Base-by-base conservation (phyloP, 2,797 vertebrate genomes). In the Philypnodon macrostomus region DNA sequence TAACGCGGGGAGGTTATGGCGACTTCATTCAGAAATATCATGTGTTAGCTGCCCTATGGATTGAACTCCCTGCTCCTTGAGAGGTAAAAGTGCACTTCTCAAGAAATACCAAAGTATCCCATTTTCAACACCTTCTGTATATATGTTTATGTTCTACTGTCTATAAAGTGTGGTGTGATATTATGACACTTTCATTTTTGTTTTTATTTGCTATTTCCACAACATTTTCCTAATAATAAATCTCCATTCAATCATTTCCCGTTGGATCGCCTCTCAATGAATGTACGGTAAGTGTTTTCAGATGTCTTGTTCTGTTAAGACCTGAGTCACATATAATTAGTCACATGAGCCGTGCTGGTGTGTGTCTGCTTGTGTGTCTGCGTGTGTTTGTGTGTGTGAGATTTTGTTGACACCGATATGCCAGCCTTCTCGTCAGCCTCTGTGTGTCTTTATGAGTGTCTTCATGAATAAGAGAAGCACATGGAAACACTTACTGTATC, bases 401-500 rank as follows among this genome's bases (percentile, higher is more conserved):
- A 40, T 53, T 73, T 40, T 80, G 58, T 81, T 79, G 67, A 75
- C 67, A 70, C 48, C n/a, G n/a, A n/a, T n/a, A n/a, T n/a, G 56
- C 70, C 65, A 73, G 47, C 63, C 42, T 58, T 37, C 64, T 46
- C 67, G 62, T 80, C 58, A 52, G n/a, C n/a, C n/a, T n/a, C n/a
- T n/a, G 69, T 58, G 63, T 48, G 71, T 79, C 67, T 80, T 58
- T 80, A 50, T 70, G 57, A 63, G 57, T 16, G 34, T 75, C 32
- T 65, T 54, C 51, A 52, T 58, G 79, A 81, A 77, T 78, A 78
- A 65, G 75, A 83, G 44, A 67, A 62, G 65, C 84, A 85, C 78
- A 86, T 88, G 84, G 83, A 88, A 86, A 79, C 70, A 70, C 45
- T 84, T 83, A 78, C 67, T 75, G 73, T 79, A 66, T 34, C 54